Evolutionary conservation across 37 sponge, comb jelly and placozoan genomes (phyloP).

Genomic region (Chondrilla cf. caribensis): DNA sequence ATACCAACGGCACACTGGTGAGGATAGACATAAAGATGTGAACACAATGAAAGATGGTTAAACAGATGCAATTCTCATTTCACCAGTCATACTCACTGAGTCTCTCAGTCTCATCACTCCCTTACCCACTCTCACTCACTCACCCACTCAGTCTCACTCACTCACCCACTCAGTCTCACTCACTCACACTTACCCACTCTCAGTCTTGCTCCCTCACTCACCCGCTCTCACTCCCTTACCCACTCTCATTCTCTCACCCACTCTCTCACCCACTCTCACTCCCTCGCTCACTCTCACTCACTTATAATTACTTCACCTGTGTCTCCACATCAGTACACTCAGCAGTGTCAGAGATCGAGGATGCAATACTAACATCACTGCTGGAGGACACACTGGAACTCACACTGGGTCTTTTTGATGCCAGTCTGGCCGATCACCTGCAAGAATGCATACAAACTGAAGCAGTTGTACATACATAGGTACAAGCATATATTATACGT

Average conservation of each 20-base stretch:
- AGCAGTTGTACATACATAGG: no score
- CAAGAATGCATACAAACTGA: background rate
- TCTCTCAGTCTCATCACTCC: no score
- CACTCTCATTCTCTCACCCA: background rate
- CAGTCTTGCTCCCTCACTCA: background rate
- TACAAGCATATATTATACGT: no score
- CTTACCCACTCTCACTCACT: no score
- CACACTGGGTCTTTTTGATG: background rate
- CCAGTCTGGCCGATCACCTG: constrained; percentile 15
- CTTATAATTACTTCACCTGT: constrained; percentile 56
- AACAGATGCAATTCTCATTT: no score
- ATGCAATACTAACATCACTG: background rate
- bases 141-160: no score
- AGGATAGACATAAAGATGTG: no score
- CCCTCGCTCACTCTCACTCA: no score
- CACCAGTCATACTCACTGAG: no score
- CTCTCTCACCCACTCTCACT: background rate
- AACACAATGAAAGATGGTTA: no score
- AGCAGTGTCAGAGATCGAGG: background rate
- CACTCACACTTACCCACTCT: background rate
- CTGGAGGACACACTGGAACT: background rate
- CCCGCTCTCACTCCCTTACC: background rate
- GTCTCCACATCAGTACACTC: constrained; percentile 72
- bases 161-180: no score
- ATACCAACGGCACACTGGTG: no score